A percentile compares a stretch with the other conserved stretches of the same genome.
Evolutionary conservation across 1,140 invertebrate genomes (phyloP).

Genomic region (Triops longicaudatus): DNA sequence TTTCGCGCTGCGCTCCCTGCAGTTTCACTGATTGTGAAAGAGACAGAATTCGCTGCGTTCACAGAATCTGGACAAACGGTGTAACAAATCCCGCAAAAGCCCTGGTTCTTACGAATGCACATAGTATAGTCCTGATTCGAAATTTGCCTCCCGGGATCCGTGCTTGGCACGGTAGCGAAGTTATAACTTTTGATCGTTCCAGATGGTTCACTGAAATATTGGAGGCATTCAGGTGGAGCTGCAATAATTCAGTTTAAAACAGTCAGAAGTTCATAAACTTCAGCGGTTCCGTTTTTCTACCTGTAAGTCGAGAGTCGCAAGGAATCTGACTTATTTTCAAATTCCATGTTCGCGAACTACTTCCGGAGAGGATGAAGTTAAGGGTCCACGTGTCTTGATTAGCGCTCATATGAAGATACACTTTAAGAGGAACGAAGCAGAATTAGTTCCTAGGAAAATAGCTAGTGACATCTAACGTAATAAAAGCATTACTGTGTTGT

Average conservation of each 20-base stretch:
- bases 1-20: background rate
- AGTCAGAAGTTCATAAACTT: no score
- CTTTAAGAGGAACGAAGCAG: background rate
- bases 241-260: background rate
- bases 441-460: background rate
- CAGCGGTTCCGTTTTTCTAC: no score
- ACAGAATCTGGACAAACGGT: slow-evolving; percentile 32
- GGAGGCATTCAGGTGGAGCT: slow-evolving; percentile 17
- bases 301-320: background rate
- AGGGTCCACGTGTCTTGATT: background rate
- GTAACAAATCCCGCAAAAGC: slow-evolving; percentile 41
- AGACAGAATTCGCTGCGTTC: background rate
- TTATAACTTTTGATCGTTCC: background rate
- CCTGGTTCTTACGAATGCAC: slow-evolving; percentile 40
- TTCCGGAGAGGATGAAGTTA: background rate
- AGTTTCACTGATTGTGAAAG: background rate
- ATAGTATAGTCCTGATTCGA: slow-evolving; percentile 40
- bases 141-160: slow-evolving; percentile 33
- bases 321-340: background rate
- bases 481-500: slow-evolving; percentile 38
- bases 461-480: background rate
- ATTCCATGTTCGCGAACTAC: background rate
- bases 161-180: background rate
- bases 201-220: slow-evolving; percentile 19
- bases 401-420: background rate